phyloP scores from a whole-genome alignment of 1,140 invertebrate genomes.

The Tetramorium alpestre region DNA sequence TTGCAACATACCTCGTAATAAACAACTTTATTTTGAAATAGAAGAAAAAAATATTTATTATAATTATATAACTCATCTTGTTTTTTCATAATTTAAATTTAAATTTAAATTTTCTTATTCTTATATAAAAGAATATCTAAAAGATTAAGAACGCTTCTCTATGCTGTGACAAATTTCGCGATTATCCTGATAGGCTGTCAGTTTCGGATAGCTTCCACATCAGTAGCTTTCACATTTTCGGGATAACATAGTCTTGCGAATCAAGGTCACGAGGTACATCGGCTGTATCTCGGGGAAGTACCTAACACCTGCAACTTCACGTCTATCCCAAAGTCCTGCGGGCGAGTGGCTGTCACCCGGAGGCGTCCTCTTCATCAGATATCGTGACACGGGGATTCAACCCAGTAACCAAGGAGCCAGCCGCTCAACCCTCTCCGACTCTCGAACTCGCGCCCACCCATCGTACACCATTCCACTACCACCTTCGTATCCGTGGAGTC shows the following conservation, averaged over 20 bases:
- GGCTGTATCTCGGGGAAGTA: slow-evolving; percentile 54
- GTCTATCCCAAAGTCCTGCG: slow-evolving; percentile 62
- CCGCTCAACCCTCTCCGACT: slow-evolving; percentile 45
- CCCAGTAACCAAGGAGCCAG: slow-evolving; percentile 73
- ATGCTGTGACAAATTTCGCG: slow-evolving; percentile 19
- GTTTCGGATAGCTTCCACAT: neutral
- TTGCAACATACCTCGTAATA: neutral
- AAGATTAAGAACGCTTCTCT: neutral
- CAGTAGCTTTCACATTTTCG: neutral
- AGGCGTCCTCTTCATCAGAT: slow-evolving; percentile 82
- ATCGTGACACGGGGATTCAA: slow-evolving; percentile 78
- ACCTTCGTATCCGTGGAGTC: slow-evolving; percentile 15
- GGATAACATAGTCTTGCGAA: slow-evolving; percentile 23
- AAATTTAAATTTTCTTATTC: neutral
- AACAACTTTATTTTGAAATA: neutral
- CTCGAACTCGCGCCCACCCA: slow-evolving; percentile 60
- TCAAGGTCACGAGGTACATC: slow-evolving; percentile 65
- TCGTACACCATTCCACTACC: slow-evolving; percentile 51
- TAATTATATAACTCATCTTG: neutral
- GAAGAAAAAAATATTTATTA: neutral
- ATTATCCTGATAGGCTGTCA: slow-evolving; percentile 30
- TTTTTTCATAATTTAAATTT: neutral
- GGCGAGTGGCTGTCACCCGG: slow-evolving; percentile 79
- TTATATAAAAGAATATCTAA: neutral
- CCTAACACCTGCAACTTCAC: slow-evolving; percentile 63